Conservation (phyloP, 2,888 invertebrate species). For the Notocelia uddmanniana region DNA sequence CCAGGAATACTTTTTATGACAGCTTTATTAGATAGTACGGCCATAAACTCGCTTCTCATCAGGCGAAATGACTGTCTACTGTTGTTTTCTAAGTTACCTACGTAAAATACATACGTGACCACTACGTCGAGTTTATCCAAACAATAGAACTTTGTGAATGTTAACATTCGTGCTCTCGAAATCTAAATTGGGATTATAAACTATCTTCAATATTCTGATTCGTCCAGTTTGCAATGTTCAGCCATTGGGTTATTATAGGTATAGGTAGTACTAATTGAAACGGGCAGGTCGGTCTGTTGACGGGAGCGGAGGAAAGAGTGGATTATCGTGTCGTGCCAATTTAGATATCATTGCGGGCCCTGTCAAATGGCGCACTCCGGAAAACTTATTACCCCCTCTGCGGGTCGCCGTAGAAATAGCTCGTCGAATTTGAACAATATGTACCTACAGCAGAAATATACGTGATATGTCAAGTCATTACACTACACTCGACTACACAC, state of each 20-base stretch:
- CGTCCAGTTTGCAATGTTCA: slow-evolving; percentile 7
- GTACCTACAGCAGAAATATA: background rate
- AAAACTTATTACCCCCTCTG: slow-evolving; percentile 21
- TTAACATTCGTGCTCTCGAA: background rate
- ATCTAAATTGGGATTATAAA: background rate
- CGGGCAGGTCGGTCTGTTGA: slow-evolving; percentile 43
- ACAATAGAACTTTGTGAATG: background rate
- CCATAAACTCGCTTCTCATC: slow-evolving; percentile 71
- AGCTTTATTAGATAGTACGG: slow-evolving; percentile 70
- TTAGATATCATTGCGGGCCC: slow-evolving; percentile 57
- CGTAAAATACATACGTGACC: slow-evolving; percentile 18
- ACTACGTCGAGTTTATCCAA: background rate
- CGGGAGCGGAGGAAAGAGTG: slow-evolving; percentile 55
- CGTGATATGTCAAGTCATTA: no score
- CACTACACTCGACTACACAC: no score
- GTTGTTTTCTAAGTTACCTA: slow-evolving; percentile 48
- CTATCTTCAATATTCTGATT: slow-evolving; percentile 1
- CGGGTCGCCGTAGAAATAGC: background rate
- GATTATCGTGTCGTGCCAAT: slow-evolving; percentile 60
- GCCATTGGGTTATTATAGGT: slow-evolving; percentile 12
- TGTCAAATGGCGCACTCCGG: slow-evolving; percentile 53
- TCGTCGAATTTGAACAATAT: slow-evolving; percentile 14
- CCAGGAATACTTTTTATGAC: slow-evolving; percentile 66
- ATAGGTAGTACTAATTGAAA: slow-evolving; percentile 43
- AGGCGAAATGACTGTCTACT: slow-evolving; percentile 58